Evolutionary conservation across 2,797 vertebrate species (phyloP), one percentile per base, ranked within the genome.

Genomic region (Bradypodion pumilum): DNA sequence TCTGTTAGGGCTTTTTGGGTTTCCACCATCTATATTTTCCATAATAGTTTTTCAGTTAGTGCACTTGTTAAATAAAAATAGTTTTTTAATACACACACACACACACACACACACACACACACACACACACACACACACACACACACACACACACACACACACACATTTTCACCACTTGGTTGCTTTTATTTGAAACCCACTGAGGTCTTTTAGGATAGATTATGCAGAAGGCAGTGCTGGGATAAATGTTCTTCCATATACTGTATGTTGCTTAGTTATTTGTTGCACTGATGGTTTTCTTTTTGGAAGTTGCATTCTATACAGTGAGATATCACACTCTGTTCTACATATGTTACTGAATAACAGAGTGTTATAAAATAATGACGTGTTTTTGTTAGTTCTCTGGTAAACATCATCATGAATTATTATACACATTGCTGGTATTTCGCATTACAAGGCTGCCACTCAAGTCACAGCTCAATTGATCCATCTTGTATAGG

Each of bases 401-500:
- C 89, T 91, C 89, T 94, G 91, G 90, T 96, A 96, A 96, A 96
- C 95, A 95, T 91, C 92, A 94, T 91, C 92, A 94, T 80, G 32
- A 95, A 94, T 96, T 95, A 94, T 59, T 77, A 93, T 94, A 95
- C 66, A 29, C 93, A 94, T 95, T 94, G 94, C 94, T 92, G 95
- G 94, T 95, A 93, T 96, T 96, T 95, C 92, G 92, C 77, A 74
- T 94, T 96, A 94, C 94, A 92, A 95, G 94, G 92, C 95, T 96
- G 93, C 93, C 35, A 88, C 93, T 95, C 93, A 92, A 93, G 94
- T 94, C 94, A 91, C 95, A 91, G 90, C 94, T 95, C 91, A 87
- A 92, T 95, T 94, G 94, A 93, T 96, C 90, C 92, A 94, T 95
- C 95, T 95, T 94, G 95, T 96, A n/a, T 93, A 94, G 94, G 92